Evolutionary conservation across 2,113 vertebrate species (phyloP).

Genomic region (Nicator chloris): DNA sequence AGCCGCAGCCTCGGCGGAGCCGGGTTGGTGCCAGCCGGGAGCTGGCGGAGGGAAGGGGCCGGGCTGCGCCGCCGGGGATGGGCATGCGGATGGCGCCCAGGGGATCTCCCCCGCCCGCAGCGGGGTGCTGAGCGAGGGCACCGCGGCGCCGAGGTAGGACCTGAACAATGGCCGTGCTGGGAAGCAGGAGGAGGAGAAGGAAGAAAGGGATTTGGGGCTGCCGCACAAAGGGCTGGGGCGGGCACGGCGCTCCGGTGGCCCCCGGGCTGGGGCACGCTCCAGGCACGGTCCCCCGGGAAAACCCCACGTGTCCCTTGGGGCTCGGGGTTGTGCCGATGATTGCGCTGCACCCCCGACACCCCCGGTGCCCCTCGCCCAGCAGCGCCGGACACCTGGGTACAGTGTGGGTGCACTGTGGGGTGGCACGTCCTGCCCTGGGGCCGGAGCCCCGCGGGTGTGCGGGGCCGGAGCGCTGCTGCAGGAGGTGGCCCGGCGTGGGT

Average conservation of each 20-base stretch:
- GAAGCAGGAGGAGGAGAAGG: neutral
- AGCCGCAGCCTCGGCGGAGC: neutral
- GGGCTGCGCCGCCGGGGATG: neutral
- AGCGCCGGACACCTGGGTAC: rapidly evolving
- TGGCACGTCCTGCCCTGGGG: neutral
- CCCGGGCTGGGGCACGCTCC: neutral
- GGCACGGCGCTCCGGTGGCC: neutral
- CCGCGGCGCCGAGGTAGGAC: neutral
- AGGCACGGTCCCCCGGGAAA: neutral
- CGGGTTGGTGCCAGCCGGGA: neutral
- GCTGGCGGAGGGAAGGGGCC: neutral
- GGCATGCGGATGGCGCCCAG: neutral
- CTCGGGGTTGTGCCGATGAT: neutral
- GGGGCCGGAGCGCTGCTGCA: neutral
- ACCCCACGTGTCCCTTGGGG: rapidly evolving
- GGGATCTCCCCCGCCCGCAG: neutral
- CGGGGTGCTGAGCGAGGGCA: neutral
- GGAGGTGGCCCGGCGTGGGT: neutral
- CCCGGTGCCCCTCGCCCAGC: neutral
- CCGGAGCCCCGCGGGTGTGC: rapidly evolving
- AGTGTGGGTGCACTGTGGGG: rapidly evolving
- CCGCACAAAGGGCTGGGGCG: neutral
- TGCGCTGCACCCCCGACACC: neutral
- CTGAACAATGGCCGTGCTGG: neutral
- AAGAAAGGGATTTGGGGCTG: neutral